Evolutionary conservation across 1,140 invertebrate species (phyloP), one percentile per base, ranked within the genome.

Genomic region (Phymorhynchus buccinoides): DNA sequence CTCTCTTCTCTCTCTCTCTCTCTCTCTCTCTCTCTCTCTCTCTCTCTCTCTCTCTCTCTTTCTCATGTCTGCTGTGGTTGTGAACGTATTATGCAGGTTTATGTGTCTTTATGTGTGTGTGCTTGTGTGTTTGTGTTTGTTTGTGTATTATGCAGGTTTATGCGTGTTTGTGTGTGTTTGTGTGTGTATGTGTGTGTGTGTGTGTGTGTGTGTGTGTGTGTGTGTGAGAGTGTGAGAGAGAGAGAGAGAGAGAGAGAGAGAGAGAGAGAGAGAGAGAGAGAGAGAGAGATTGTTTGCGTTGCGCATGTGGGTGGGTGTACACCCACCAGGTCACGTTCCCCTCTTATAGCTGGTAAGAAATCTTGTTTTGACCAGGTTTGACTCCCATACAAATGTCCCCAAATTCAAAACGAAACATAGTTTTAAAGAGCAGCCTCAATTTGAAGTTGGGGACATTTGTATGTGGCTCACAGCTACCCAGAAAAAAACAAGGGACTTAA

Each of bases 191-290:
- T 39, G 62, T 41, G 82, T 39, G 82, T 41, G 82, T 41, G 82
- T 73, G 66, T 73, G 82, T 73, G 82, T 73, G 82, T 73, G 82
- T 73, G 82, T 68, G 81, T 32, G 81, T 68, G 81, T 68, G 81
- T 68, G 66, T 68, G 66, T 68, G 82, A 41, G 66, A 73, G 66
- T 42, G 82, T 56, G 68, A 73, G 66, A 75, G 0, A 41, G 82
- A 75, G 68, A 39, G 82, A 75, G 82, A 75, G 66, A 6, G 82
- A 73, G 68, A 84, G 71, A 39, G 12, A 73, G 6, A 44, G 35
- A 75, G 66, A 84, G 32, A 84, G 37, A 37, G 32, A 66, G 56
- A 82, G 52, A 82, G n/a, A 39, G 35, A 42, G 32, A 32, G 32
- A 37, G 52, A 82, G 52, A 62, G 32, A n/a, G 35, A 56, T 68